Percentiles rank a stretch among this genome's conserved stretches.
phyloP scores from a whole-genome alignment of 1,140 invertebrate species.

The Drosophila orosa region DNA sequence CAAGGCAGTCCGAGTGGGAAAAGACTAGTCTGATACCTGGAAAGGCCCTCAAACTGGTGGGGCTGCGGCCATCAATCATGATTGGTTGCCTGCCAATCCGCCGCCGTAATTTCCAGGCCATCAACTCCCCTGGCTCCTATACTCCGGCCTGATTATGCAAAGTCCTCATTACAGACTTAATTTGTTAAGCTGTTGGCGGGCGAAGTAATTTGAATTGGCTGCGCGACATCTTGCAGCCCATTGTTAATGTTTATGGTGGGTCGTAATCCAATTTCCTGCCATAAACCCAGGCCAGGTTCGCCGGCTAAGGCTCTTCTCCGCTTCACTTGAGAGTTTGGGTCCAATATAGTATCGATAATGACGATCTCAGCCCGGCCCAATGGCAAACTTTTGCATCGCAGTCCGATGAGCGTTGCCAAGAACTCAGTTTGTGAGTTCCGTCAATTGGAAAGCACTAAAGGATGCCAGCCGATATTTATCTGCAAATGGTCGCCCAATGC shows the following conservation, averaged over 20 bases:
- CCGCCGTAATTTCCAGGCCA: conserved; percentile 21
- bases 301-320: conserved; percentile 9
- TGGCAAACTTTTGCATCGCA: conserved; percentile 29
- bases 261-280: conserved; percentile 56
- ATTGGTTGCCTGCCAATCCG: conserved; percentile 48
- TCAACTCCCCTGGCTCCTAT: conserved; percentile 23
- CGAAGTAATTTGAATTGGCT: conserved; percentile 64
- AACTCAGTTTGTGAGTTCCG: conserved; percentile 26
- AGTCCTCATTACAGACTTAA: conserved; percentile 53
- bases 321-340: conserved; percentile 31
- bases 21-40: conserved; percentile 21
- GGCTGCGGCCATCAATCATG: conserved; percentile 39
- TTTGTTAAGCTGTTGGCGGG: conserved; percentile 46
- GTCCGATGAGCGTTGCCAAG: conserved; percentile 24
- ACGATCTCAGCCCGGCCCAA: conserved; percentile 4
- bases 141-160: conserved; percentile 46
- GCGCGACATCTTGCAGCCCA: conserved; percentile 34
- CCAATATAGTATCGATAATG: conserved; percentile 16
- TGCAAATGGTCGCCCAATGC: conserved; percentile 43
- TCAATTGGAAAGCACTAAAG: conserved; percentile 68
- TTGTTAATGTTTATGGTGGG: conserved; percentile 54
- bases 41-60: conserved; percentile 11
- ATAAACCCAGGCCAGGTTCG: conserved; percentile 29
- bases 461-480: conserved; percentile 55
- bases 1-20: conserved; percentile 7